Percentiles rank a stretch among this genome's conserved stretches.
These are phyloP conservation scores for Epizoanthus stellaris DNA, from an alignment of 92 coral and sea anemone genomes.

Conservation along the genomic window DNA sequence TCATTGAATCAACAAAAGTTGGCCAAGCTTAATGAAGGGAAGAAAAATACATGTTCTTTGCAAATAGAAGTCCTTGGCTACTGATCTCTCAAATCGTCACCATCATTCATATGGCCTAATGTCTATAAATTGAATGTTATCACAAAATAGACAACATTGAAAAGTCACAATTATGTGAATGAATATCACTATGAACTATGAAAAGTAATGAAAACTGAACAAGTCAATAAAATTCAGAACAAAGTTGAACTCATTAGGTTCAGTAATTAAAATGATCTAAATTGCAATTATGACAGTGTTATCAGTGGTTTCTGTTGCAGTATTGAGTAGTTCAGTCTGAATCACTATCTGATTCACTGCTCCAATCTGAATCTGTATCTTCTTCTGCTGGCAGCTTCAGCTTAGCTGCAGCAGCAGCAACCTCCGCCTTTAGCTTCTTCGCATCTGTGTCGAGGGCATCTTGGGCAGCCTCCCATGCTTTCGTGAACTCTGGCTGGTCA, in stretches of 20 bases:
- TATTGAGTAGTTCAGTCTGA: conserved; percentile 23
- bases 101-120: too few species aligned
- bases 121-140: conserved; percentile 21
- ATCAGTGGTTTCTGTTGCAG: conserved; percentile 23
- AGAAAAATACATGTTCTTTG: too few species aligned
- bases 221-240: conserved; percentile 21
- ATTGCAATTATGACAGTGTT: conserved; percentile 20
- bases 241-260: conserved; percentile 24
- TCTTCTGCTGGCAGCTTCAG: conserved; percentile 50
- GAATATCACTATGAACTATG: conserved; percentile 18
- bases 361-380: conserved; percentile 8
- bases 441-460: conserved; percentile 53
- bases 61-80: too few species aligned
- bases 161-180: conserved; percentile 26
- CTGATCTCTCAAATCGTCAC: conserved; percentile 13
- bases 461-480: conserved; percentile 58
- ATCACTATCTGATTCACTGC: conserved; percentile 33
- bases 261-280: not conserved
- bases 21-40: too few species aligned
- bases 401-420: conserved; percentile 52
- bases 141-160: conserved; percentile 25
- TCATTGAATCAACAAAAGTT: too few species aligned
- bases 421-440: conserved; percentile 45
- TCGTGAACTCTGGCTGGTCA: conserved; percentile 36
- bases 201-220: conserved; percentile 10